These are phyloP conservation scores for Drosophila tropicalis DNA, from an alignment of 1,140 invertebrate species.

Conservation along the genomic window DNA sequence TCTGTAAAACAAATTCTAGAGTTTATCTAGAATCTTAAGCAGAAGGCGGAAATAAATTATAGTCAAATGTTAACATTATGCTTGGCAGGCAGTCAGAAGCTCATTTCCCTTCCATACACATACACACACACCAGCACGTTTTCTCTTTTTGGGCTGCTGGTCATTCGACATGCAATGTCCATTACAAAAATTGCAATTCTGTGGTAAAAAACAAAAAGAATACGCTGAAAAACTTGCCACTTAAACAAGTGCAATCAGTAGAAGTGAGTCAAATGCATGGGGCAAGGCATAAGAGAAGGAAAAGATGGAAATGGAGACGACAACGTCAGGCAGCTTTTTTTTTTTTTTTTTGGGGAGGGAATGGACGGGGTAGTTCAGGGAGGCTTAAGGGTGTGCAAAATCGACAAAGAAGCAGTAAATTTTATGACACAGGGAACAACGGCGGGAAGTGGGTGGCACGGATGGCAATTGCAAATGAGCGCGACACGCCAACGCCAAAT, in stretches of 20 bases:
- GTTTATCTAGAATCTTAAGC: constrained; percentile 45
- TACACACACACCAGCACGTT: background rate
- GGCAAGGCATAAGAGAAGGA: constrained; percentile 24
- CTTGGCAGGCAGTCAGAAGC: constrained; percentile 26
- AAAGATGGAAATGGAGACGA: constrained; percentile 33
- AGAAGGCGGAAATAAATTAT: constrained; percentile 64
- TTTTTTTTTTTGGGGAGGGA: background rate
- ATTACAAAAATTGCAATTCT: constrained; percentile 70
- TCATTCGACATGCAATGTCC: constrained; percentile 74
- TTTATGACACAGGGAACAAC: constrained; percentile 51
- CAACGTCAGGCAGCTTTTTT: constrained; percentile 28
- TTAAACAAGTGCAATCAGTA: constrained; percentile 76
- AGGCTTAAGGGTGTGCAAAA: constrained; percentile 70
- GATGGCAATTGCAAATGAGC: constrained; percentile 68
- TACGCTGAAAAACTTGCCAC: constrained; percentile 58
- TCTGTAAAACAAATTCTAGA: background rate
- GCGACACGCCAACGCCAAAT: constrained; percentile 66
- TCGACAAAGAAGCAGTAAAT: constrained; percentile 75
- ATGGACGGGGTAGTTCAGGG: background rate
- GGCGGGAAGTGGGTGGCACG: background rate
- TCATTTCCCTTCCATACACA: background rate
- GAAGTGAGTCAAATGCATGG: constrained; percentile 65
- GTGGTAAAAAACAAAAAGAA: constrained; percentile 41
- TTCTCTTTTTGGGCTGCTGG: constrained; percentile 28
- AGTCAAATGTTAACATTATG: constrained; percentile 57